Evolutionary conservation across 2,113 vertebrate species (phyloP).

Genomic region (Mesembrinibis cayennensis): DNA sequence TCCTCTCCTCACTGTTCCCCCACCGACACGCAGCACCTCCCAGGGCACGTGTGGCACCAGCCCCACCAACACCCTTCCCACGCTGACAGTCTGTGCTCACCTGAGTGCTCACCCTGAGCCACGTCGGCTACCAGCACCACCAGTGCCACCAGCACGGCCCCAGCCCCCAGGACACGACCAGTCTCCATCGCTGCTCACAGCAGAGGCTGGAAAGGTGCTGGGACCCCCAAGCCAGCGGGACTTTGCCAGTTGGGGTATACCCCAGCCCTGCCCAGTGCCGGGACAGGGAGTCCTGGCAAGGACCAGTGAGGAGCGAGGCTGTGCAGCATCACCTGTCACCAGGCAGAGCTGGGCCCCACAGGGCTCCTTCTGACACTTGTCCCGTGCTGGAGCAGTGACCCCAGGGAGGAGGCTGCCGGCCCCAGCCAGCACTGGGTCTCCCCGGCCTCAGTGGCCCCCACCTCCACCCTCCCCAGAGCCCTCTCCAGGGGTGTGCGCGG

Average conservation of each 20-base stretch:
- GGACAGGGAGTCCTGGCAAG: background rate
- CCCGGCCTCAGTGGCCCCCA: rapidly evolving
- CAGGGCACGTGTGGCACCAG: background rate
- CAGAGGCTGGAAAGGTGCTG: no score
- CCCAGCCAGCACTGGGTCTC: background rate
- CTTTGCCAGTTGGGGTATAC: background rate
- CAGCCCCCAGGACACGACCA: background rate
- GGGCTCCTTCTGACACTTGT: background rate
- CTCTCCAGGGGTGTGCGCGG: no score
- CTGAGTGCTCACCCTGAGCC: background rate
- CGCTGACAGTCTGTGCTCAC: background rate
- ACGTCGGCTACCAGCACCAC: background rate
- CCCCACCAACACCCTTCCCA: background rate
- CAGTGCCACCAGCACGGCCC: background rate
- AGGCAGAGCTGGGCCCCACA: background rate
- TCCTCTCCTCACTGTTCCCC: background rate
- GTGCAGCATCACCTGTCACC: background rate
- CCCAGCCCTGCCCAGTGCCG: background rate
- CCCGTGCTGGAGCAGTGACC: background rate
- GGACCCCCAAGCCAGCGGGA: rapidly evolving
- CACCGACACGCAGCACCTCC: background rate
- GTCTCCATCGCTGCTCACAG: background rate
- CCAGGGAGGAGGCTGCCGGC: background rate
- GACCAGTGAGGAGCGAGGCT: background rate
- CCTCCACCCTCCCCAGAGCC: background rate